Evolutionary conservation across 1,140 invertebrate species (phyloP), one percentile per base, ranked within the genome.

Genomic region (Calycopis cecrops): DNA sequence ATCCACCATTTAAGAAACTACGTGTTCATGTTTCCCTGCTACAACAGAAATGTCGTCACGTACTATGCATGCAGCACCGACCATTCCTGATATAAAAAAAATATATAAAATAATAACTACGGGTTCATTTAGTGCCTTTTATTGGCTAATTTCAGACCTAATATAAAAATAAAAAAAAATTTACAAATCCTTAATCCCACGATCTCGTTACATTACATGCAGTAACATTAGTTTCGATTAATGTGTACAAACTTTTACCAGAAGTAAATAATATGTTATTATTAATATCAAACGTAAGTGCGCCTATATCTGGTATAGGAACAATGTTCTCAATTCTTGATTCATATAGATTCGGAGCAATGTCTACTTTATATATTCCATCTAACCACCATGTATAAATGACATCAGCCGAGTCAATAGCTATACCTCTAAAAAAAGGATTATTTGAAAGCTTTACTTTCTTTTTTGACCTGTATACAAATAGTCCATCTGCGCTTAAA

Each of bases 341-440:
- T 21, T 76, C 52, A 1, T 51, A 9, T 11, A 83, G 51, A 18
- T 69, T 69, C 10, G 61, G 67, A 12, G 63, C 66, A 17, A 83
- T 57, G 52, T 65, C 42, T 1, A 85, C 67, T 67, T 70, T 80
- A 38, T 83, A 86, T 16, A 86, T 69, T 12, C 69, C 74, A 55
- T 86, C 83, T n/a, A 86, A 35, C 81, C 78, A 85, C 81, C 79
- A 85, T 9, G 70, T 68, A 35, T 82, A 83, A 0, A 85, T 60
- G 0, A 52, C 55, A 9, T 72, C 76, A 11, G 80, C 67, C 35
- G 71, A 62, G 63, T 85, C 81, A 8, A 82, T 67, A 4, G 70
- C 67, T 3, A 86, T 42, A 4, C 81, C 83, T 63, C 83, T 74
- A 17, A 85, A 80, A 56, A 71, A 86, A 0, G 73, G 55, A 51